These are phyloP conservation scores for Opisthograptis luteolata DNA, from an alignment of 2,888 invertebrate species.

Conservation along the genomic window DNA sequence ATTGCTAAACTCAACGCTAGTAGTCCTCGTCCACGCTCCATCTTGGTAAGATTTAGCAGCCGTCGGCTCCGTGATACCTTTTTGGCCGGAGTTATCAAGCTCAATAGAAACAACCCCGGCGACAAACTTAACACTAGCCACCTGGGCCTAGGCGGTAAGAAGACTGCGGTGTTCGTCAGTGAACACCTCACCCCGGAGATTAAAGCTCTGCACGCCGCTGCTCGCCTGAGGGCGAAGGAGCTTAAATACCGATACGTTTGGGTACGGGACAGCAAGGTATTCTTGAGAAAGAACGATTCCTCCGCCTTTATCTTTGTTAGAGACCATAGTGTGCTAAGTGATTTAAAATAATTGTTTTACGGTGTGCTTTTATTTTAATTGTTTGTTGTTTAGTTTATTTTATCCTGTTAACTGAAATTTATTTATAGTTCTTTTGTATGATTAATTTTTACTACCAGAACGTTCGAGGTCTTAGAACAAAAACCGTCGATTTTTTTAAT, in stretches of 20 bases:
- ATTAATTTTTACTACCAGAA: too few relatives aligned
- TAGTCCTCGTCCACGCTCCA: too few relatives aligned
- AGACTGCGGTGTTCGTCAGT: not conserved
- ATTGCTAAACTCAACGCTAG: too few relatives aligned
- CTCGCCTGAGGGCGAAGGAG: conserved; percentile 1
- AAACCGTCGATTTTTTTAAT: too few relatives aligned
- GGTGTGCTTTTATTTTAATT: not conserved
- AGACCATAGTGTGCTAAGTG: not conserved
- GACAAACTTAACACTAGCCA: too few relatives aligned
- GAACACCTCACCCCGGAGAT: conserved; percentile 1
- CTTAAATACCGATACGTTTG: not conserved
- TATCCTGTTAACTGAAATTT: too few relatives aligned
- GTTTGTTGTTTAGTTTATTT: too few relatives aligned
- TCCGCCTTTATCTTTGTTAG: not conserved
- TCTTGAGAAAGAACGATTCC: not conserved
- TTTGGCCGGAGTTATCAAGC: too few relatives aligned
- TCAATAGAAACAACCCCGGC: too few relatives aligned
- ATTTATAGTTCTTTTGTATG: not conserved
- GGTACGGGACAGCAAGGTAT: not conserved
- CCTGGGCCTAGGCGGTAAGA: not conserved
- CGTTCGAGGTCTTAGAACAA: too few relatives aligned
- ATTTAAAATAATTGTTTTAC: not conserved
- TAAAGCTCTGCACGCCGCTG: too few relatives aligned
- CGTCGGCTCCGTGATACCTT: too few relatives aligned
- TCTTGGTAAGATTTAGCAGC: not conserved